Percentiles rank a stretch among this genome's conserved stretches.
phyloP scores from a whole-genome alignment of 2,797 vertebrate species.

The Hydrocynus forskahlii region DNA sequence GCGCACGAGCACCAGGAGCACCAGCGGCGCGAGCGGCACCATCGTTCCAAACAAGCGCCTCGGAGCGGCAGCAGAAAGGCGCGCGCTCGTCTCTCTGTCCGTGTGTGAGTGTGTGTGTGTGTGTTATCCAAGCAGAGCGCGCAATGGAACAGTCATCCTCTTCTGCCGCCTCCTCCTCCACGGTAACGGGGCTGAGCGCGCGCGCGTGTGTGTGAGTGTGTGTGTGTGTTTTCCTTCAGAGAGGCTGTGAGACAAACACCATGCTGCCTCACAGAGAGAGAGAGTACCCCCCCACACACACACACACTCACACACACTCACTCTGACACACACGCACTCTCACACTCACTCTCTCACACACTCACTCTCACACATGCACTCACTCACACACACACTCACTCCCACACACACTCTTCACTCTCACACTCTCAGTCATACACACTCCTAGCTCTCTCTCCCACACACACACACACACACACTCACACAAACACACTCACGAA shows the following conservation, averaged over 20 bases:
- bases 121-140: constrained; percentile 7
- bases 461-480: background rate
- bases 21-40: background rate
- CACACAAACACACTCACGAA: background rate
- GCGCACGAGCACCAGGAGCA: constrained; percentile 77
- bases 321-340: background rate
- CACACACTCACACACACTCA: background rate
- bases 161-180: background rate
- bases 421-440: background rate
- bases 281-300: no score
- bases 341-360: background rate
- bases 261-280: no score
- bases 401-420: no score
- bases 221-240: constrained; percentile 9
- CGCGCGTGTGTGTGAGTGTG: background rate
- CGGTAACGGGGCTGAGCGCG: constrained; percentile 9
- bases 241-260: background rate
- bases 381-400: background rate
- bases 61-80: background rate
- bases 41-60: background rate
- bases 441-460: no score
- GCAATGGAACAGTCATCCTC: background rate
- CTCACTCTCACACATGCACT: background rate
- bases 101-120: background rate
- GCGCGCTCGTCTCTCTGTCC: no score